Conservation (phyloP, 2,888 invertebrate species). For the Oegoconia quadripuncta region DNA sequence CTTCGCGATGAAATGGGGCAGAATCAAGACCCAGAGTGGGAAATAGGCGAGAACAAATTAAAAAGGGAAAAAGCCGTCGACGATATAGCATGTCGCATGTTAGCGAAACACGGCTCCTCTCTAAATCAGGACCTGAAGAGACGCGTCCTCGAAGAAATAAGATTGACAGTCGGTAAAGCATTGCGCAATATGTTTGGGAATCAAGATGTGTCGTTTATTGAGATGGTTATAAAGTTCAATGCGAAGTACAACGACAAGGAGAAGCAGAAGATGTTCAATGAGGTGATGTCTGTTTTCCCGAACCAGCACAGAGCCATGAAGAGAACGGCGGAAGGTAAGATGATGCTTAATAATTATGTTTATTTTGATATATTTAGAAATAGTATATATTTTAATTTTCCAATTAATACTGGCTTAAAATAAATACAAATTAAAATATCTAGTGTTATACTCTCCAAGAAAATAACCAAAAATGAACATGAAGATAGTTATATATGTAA, state of each 20-base stretch:
- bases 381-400: too few species aligned
- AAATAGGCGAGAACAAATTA: slow-evolving; percentile 17
- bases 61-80: slow-evolving; percentile 55
- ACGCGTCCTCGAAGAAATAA: slow-evolving; percentile 43
- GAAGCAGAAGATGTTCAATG: slow-evolving; percentile 48
- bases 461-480: too few species aligned
- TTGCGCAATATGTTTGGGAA: slow-evolving; percentile 52
- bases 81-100: slow-evolving; percentile 45
- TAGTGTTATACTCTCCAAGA: too few species aligned
- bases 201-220: slow-evolving; percentile 57
- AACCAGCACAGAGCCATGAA: slow-evolving; percentile 39
- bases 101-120: slow-evolving; percentile 37
- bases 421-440: too few species aligned
- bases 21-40: background rate
- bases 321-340: slow-evolving; percentile 54
- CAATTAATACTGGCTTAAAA: too few species aligned
- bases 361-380: slow-evolving; percentile 5
- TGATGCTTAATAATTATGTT: background rate
- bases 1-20: background rate
- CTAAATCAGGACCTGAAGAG: slow-evolving; percentile 32
- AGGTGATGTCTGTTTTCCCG: slow-evolving; percentile 47
- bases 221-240: slow-evolving; percentile 56
- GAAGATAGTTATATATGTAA: too few species aligned
- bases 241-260: slow-evolving; percentile 41
- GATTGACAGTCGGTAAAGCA: slow-evolving; percentile 30